Evolutionary conservation across 2,888 invertebrate genomes (phyloP).

Genomic region (Cerastis rubricosa): DNA sequence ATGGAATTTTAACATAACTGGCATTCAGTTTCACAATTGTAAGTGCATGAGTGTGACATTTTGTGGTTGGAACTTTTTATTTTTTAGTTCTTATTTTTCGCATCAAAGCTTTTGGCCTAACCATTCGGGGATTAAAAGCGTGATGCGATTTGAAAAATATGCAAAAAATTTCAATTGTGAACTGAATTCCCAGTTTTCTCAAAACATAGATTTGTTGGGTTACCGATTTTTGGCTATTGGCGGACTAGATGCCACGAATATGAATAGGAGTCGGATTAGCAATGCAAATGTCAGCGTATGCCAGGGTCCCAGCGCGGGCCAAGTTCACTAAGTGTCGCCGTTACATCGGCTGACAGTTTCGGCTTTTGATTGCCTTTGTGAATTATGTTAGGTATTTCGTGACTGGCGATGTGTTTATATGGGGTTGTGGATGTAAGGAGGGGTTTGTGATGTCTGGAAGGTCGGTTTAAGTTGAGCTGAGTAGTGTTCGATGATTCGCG

Average conservation of each 20-base stretch:
- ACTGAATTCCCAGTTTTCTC: not conserved
- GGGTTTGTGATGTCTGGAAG: conserved; percentile 11
- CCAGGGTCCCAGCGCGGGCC: conserved; percentile 63
- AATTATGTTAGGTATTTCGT: conserved; percentile 65
- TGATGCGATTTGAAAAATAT: not conserved
- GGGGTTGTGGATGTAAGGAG: conserved; percentile 39
- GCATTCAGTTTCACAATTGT: too few species aligned
- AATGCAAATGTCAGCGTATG: conserved; percentile 69
- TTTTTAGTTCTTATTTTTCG: too few species aligned
- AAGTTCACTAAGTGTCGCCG: conserved; percentile 67
- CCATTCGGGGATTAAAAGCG: too few species aligned
- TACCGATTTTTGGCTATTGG: not conserved
- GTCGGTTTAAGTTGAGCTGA: not conserved
- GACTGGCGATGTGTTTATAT: conserved; percentile 50
- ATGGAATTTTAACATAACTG: not conserved
- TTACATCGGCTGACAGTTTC: conserved; percentile 67
- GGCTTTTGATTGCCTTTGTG: conserved; percentile 69
- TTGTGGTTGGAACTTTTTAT: too few species aligned
- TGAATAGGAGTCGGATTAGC: conserved; percentile 69
- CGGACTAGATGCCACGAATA: conserved; percentile 60
- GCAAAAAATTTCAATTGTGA: not conserved
- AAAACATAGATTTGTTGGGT: not conserved
- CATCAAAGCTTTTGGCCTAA: too few species aligned
- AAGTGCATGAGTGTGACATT: too few species aligned
- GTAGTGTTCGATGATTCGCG: not conserved